phyloP scores from a whole-genome alignment of 1,140 invertebrate genomes.

The Trypoxylus dichotomus region DNA sequence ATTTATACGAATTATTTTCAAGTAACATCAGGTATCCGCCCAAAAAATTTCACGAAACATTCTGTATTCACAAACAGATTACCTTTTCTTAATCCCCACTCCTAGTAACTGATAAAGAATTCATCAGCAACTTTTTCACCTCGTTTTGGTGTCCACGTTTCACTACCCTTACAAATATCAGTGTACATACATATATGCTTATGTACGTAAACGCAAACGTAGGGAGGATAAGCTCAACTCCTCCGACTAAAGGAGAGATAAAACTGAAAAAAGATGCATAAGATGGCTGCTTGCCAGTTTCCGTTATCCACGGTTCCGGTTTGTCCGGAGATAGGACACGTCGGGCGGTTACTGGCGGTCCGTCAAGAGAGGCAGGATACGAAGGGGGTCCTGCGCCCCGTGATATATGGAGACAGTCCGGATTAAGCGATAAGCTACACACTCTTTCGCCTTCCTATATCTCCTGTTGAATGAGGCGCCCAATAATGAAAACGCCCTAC shows the following conservation, averaged over 20 bases:
- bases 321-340: conserved; percentile 39
- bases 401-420: conserved; percentile 48
- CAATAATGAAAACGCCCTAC: conserved; percentile 39
- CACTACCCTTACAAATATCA: too few species aligned
- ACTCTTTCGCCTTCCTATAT: conserved; percentile 38
- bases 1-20: too few species aligned
- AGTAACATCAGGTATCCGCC: too few species aligned
- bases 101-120: too few species aligned
- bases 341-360: conserved; percentile 23
- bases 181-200: too few species aligned
- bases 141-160: too few species aligned
- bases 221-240: not conserved
- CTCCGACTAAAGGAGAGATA: conserved; percentile 28
- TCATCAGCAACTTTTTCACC: too few species aligned
- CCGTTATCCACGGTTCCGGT: conserved; percentile 39
- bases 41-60: too few species aligned
- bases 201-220: too few species aligned
- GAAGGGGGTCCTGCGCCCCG: conserved; percentile 21
- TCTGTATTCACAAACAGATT: too few species aligned
- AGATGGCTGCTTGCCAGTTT: conserved; percentile 41
- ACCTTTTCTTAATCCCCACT: too few species aligned
- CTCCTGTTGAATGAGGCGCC: conserved; percentile 46
- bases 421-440: conserved; percentile 50
- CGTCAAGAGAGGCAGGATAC: conserved; percentile 32
- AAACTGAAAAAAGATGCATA: conserved; percentile 39